These are phyloP conservation scores for Chloropsis cyanopogon DNA, from an alignment of 2,113 vertebrate species.

Conservation along the genomic window DNA sequence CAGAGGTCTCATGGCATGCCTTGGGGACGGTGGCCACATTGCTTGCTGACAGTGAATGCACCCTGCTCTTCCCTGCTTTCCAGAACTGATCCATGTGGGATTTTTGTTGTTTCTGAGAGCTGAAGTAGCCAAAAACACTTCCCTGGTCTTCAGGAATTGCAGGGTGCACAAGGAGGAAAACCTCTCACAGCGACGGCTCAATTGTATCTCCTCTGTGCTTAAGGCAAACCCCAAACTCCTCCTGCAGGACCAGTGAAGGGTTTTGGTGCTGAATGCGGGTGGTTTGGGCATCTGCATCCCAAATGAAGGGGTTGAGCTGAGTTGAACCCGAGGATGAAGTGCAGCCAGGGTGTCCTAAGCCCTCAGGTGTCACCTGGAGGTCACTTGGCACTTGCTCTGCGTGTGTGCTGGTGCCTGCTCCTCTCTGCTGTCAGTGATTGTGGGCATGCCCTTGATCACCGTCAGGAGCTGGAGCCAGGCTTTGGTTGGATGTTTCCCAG, in stretches of 20 bases:
- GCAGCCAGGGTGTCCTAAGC: neutral
- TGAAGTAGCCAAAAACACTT: neutral
- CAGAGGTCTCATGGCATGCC: neutral
- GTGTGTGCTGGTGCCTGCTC: neutral
- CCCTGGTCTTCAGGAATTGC: neutral
- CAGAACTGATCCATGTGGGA: fast-evolving
- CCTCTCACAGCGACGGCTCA: neutral
- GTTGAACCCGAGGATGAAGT: neutral
- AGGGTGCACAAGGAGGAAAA: neutral
- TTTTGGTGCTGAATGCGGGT: neutral
- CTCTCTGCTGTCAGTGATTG: neutral
- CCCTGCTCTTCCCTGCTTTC: neutral
- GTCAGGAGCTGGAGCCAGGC: neutral
- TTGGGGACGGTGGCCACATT: neutral
- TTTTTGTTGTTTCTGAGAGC: neutral
- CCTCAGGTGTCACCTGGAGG: neutral
- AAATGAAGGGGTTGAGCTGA: neutral
- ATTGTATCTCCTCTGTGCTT: neutral
- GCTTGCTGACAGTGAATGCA: conserved; percentile 14
- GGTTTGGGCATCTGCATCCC: neutral
- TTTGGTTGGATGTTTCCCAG: neutral
- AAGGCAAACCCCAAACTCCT: neutral
- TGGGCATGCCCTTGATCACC: neutral
- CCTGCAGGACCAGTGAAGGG: neutral
- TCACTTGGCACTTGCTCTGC: neutral